phyloP scores from a whole-genome alignment of 1,140 invertebrate species.

The Luehdorfia chinensis region DNA sequence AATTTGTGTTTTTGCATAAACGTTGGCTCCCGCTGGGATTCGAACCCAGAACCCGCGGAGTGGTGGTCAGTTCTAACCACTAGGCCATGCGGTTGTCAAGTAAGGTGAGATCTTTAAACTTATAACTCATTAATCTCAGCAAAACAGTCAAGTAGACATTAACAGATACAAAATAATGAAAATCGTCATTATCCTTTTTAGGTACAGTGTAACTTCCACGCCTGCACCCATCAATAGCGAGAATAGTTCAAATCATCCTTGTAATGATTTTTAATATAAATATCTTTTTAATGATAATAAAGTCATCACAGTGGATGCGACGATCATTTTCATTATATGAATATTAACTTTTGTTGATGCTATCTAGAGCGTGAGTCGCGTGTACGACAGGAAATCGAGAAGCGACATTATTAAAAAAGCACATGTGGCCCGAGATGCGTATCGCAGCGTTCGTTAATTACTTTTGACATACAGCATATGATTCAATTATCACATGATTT shows the following conservation, averaged over 20 bases:
- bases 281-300: too few species aligned
- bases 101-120: slow-evolving; percentile 8
- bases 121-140: slow-evolving; percentile 22
- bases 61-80: too few species aligned
- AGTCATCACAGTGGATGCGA: slow-evolving; percentile 43
- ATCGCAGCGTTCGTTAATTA: slow-evolving; percentile 74
- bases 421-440: slow-evolving; percentile 72
- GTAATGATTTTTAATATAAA: slow-evolving; percentile 64
- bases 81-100: too few species aligned
- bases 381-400: slow-evolving; percentile 62
- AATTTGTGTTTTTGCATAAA: too few species aligned
- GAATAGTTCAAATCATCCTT: slow-evolving; percentile 61
- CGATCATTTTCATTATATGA: slow-evolving; percentile 61
- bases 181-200: slow-evolving; percentile 36
- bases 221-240: slow-evolving; percentile 42
- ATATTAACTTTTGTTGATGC: slow-evolving; percentile 63
- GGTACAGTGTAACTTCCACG: slow-evolving; percentile 30
- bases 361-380: slow-evolving; percentile 67
- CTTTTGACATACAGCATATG: slow-evolving; percentile 75
- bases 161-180: slow-evolving; percentile 30
- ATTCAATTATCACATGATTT: slow-evolving; percentile 77
- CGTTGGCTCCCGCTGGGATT: too few species aligned
- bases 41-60: too few species aligned
- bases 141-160: slow-evolving; percentile 31
- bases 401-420: slow-evolving; percentile 72